A percentile compares a stretch with the other conserved stretches of the same genome.
Evolutionary conservation across 2,797 vertebrate genomes (phyloP).

Genomic region (Danio albolineatus): DNA sequence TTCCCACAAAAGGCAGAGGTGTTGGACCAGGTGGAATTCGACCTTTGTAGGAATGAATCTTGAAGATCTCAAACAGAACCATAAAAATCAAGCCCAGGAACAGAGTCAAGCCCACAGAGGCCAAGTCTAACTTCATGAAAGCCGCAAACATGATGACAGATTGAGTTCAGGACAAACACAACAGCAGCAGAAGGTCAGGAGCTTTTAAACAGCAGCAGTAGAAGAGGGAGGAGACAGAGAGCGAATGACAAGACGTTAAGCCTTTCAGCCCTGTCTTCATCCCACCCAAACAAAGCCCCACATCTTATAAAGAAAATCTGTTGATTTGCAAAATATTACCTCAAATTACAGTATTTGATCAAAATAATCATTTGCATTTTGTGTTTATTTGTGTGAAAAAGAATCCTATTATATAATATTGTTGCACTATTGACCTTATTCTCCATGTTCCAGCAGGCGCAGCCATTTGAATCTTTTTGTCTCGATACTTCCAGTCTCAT

Average conservation of each 20-base stretch:
- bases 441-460: too few relatives aligned
- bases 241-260: neutral
- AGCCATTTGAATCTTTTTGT: too few relatives aligned
- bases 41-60: conserved; percentile 18
- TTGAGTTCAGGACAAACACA: neutral
- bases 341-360: too few relatives aligned
- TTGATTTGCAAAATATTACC: too few relatives aligned
- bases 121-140: conserved; percentile 36
- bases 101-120: conserved; percentile 19
- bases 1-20: conserved; percentile 50
- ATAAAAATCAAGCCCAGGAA: conserved; percentile 31
- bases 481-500: too few relatives aligned
- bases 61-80: conserved; percentile 49
- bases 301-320: too few relatives aligned
- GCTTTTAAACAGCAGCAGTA: neutral
- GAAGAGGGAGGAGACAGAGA: neutral
- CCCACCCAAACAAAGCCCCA: too few relatives aligned
- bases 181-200: too few relatives aligned
- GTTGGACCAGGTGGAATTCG: conserved; percentile 48
- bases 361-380: too few relatives aligned
- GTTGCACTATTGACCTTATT: too few relatives aligned
- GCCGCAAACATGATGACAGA: conserved; percentile 43
- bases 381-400: too few relatives aligned
- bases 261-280: neutral
- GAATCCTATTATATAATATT: too few relatives aligned